Conservation (phyloP, 2,113 vertebrate species). For the Sylvietta virens region DNA sequence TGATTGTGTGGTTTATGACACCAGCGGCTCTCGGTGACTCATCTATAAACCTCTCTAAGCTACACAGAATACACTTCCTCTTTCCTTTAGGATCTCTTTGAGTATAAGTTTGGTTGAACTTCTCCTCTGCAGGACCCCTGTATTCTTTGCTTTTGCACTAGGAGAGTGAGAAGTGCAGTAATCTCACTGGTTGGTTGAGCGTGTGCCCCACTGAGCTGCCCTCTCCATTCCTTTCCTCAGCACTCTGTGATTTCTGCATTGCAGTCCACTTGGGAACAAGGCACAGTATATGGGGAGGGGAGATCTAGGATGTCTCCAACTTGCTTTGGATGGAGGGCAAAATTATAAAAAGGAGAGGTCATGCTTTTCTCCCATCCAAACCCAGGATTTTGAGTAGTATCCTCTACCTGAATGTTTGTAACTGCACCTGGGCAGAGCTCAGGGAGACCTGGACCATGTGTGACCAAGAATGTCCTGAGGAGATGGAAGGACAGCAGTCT, state of each 20-base stretch:
- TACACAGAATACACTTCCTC: background rate
- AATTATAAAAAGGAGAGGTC: background rate
- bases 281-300: accelerated
- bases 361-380: background rate
- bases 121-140: background rate
- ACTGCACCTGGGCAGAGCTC: background rate
- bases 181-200: background rate
- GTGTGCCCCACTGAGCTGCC: background rate
- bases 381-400: background rate
- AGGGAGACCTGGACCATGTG: accelerated
- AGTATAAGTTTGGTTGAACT: background rate
- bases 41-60: background rate
- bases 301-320: accelerated
- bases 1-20: background rate
- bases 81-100: background rate
- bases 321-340: background rate
- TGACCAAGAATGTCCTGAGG: background rate
- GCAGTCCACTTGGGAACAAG: background rate
- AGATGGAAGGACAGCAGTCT: background rate
- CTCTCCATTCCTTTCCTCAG: background rate
- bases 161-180: background rate
- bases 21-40: background rate
- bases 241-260: background rate
- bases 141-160: background rate
- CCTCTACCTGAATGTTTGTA: background rate